Evolutionary conservation across 2,797 vertebrate genomes (phyloP), one percentile per base, ranked within the genome.

Genomic region (Uromys caudimaculatus): DNA sequence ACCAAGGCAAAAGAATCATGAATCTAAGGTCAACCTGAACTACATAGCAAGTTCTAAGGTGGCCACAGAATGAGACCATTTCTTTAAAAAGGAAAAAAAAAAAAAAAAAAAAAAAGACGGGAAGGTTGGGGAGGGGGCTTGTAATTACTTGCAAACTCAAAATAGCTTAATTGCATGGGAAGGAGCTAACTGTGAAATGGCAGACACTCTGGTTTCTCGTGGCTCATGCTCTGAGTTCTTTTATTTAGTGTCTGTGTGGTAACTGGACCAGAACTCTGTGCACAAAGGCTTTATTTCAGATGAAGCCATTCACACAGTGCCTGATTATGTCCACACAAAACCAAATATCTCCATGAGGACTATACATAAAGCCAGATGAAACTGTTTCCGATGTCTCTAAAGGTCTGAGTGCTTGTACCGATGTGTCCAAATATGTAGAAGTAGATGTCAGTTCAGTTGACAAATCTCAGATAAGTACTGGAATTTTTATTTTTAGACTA

Each of bases 401-500:
- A 96, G 69, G 73, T 2, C 69, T 13, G 71, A 95, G 82, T 56
- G 47, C 87, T 94, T 76, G 8, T 41, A 41, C 77, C 87, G 76
- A 90, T 87, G 41, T 90, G 83, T 93, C 95, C 94, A 97, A 96
- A 97, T 95, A 96, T 89, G 95, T 93, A 92, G 90, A 85, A 75
- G 60, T 69, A n/a, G 82, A 90, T 62, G 94, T 89, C 90, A 77
- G 69, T 82, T 79, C 9, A 35, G 41, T 35, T 82, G 92, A 92
- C 69, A 83, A 64, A 89, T 87, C 88, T 95, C 78, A 94, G 92
- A 83, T 93, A 94, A 95, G 94, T 58, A 2, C 47, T 3, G 52
- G 69, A 52, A 71, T 41, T 89, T 64, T 93, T 96, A 96, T 97
- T 95, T 97, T 97, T 95, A 97, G 95, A 52, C 58, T 58, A 82